phyloP scores from a whole-genome alignment of 1,140 invertebrate genomes.

The Heterodera schachtii region DNA sequence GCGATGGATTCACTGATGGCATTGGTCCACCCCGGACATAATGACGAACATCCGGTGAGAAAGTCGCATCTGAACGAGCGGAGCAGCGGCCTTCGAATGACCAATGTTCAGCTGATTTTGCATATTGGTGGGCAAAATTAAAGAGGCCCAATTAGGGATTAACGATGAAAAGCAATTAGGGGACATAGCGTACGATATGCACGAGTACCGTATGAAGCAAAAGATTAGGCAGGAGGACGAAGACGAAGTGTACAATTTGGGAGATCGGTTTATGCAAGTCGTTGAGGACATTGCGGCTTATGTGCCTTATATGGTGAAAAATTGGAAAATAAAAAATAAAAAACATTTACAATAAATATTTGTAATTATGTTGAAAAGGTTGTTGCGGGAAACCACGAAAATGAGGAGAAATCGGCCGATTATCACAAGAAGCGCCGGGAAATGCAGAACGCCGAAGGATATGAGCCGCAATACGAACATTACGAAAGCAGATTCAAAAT shows the following conservation, averaged over 20 bases:
- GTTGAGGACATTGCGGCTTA: conserved; percentile 22
- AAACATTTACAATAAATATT: not conserved
- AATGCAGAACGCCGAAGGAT: not conserved
- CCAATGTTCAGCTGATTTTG: conserved; percentile 23
- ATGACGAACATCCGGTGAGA: conserved; percentile 3
- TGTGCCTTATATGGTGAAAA: conserved; percentile 18
- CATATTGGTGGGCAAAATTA: conserved; percentile 12
- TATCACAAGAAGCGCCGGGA: not conserved
- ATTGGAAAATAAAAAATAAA: not conserved
- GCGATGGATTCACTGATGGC: conserved; percentile 3
- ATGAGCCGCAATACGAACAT: conserved; percentile 14
- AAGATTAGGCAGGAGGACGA: not conserved
- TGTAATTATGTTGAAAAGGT: not conserved
- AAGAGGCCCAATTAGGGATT: not conserved
- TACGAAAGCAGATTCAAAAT: conserved; percentile 17
- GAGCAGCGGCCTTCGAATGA: conserved; percentile 22
- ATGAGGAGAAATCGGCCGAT: not conserved
- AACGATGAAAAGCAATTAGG: not conserved
- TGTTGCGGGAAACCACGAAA: conserved; percentile 22
- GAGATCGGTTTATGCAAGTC: conserved; percentile 24
- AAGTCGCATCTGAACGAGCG: conserved; percentile 11
- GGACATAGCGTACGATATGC: conserved; percentile 13
- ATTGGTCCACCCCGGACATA: not conserved
- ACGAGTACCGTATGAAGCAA: conserved; percentile 6
- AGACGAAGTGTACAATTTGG: conserved; percentile 20